Conservation (phyloP, 2,113 vertebrate genomes). For the Trichechus manatus region DNA sequence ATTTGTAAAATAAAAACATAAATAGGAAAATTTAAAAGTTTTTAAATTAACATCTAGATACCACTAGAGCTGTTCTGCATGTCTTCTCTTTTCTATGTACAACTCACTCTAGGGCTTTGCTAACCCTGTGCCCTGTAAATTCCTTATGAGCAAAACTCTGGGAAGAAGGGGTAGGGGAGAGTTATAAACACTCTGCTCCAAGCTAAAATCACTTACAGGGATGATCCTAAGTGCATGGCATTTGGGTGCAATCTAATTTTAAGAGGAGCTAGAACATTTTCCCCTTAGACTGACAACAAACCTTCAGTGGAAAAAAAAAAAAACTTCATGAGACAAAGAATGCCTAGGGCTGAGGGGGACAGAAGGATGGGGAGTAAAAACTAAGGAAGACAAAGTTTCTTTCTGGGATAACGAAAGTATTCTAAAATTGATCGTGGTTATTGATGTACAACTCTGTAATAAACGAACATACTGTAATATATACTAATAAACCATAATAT, state of each 20-base stretch:
- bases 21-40: not conserved
- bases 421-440: not conserved
- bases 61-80: not conserved
- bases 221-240: not conserved
- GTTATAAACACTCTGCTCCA: not conserved
- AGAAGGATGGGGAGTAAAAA: not conserved
- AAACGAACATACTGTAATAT: not conserved
- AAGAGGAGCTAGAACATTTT: not conserved
- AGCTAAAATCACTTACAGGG: not conserved
- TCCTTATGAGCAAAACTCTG: not conserved
- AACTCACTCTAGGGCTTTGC: not conserved
- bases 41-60: conserved; percentile 41
- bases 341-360: not conserved
- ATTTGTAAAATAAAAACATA: conserved; percentile 29
- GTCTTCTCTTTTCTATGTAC: not conserved
- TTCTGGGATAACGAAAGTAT: not conserved
- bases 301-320: not conserved
- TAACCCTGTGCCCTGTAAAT: not conserved
- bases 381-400: not conserved
- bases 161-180: not conserved
- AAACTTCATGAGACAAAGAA: not conserved
- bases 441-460: not conserved
- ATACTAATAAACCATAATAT: not conserved
- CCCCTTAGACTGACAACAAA: not conserved
- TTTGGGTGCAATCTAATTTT: not conserved